Evolutionary conservation across 2,888 invertebrate genomes (phyloP), one percentile per base, ranked within the genome.

Genomic region (Chrysodeixis includens): DNA sequence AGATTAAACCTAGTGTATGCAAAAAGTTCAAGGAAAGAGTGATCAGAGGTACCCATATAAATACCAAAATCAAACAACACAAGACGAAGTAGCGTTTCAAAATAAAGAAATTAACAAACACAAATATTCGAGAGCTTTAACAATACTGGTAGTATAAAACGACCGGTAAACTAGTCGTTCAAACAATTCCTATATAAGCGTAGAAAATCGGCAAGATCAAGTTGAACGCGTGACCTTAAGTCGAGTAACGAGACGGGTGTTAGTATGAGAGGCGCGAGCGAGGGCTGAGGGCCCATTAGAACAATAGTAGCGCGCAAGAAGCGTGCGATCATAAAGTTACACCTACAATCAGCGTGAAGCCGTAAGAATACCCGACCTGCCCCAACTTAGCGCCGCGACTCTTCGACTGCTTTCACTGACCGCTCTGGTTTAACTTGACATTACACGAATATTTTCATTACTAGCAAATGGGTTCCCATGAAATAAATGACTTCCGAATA

Each of bases 271-370:
- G 84, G 82, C 81, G 86, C 83, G 84, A 86, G 83, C 72, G 74
- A 84, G 85, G 79, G 82, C 86, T 83, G 84, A 86, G 84, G 85
- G 88, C 85, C 92, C 84, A 92, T 92, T 90, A 92, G 89, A 93
- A 93, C 92, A 93, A 93, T 93, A 90, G 92, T 90, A 90, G 91
- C 88, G 86, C 83, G 87, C 90, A 76, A 91, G 89, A 89, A 92
- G 91, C 93, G 89, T 90, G 90, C 90, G 90, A 91, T 92, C 92
- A 91, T 93, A 92, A 92, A 92, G 79, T 92, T 89, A 87, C 91
- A 90, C 90, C 88, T 89, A 88, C 89, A 90, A 91, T 90, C 88
- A 86, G 80, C 83, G 83, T 78, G 85, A 88, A 88, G 86, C 87
- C 87, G 85, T 88, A 89, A 83, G 83, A 89, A 85, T 84, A 83